Evolutionary conservation across 2,113 vertebrate genomes (phyloP), one percentile per base, ranked within the genome.

Genomic region (Tapirus terrestris): DNA sequence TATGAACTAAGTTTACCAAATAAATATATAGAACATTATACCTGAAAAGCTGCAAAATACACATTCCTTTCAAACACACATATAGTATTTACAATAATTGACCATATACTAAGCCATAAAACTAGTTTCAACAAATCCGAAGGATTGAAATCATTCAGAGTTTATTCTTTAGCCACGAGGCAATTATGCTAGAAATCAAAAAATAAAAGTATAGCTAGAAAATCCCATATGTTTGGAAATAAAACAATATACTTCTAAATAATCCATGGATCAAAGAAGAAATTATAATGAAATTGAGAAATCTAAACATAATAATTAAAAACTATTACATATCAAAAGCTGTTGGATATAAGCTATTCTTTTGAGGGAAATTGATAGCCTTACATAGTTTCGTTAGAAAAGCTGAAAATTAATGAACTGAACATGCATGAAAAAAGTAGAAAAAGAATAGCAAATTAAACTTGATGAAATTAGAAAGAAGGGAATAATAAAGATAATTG

Each of bases 361-460:
- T 76, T 29, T 91, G n/a, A 91, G 51, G 48, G 48, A 68, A 91
- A 68, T 81, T 68, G 80, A 68, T 11, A 67, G 48, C 48, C 48
- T 81, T 56, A 31, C 48, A 58, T 25, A 58, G 76, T 68, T 68
- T 80, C 8, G 18, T 43, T 79, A 80, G 63, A 79, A 79, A 79
- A 77, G 51, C 63, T 25, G 36, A 56, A 81, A 81, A 80, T 56
- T 91, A 70, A 81, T 91, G 31, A 81, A 70, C 27, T n/a, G 70
- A 81, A 77, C 43, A 81, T 43, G n/a, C 18, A 65, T 23, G 29
- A 43, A 33, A 86, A 81, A 67, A 45, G 51, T 70, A 81, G 25
- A 39, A 70, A 79, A n/a, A 65, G 88, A 29, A 70, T 2, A 70
- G 63, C 76, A 91, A 91, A 70, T 91, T 91, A 91, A 91, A 80